phyloP scores from a whole-genome alignment of 2,113 vertebrate genomes.

The Perca flavescens region DNA sequence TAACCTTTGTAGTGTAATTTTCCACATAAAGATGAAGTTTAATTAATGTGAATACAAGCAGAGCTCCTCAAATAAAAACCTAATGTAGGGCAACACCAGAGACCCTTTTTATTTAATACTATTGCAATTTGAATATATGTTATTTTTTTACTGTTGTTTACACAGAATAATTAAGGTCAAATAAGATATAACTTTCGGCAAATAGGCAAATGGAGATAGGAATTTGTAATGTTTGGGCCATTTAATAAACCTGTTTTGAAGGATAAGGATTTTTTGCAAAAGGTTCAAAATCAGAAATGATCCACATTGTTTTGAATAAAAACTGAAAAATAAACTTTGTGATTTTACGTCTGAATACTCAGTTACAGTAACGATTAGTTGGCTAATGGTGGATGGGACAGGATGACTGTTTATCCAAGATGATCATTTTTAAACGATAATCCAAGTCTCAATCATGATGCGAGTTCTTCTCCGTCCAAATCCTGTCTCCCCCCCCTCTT shows the following conservation, averaged over 20 bases:
- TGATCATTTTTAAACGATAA: conserved; percentile 51
- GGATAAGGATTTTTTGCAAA: not conserved
- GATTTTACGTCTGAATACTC: not conserved
- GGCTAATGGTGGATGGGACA: not conserved
- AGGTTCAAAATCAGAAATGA: not conserved
- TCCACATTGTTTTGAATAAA: not conserved
- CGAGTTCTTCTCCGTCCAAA: conserved; percentile 39
- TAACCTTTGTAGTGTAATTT: not conserved
- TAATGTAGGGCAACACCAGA: not conserved
- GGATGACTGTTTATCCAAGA: conserved; percentile 15
- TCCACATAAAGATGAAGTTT: not conserved
- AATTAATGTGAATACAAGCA: not conserved
- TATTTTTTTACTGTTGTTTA: not conserved
- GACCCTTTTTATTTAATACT: not conserved
- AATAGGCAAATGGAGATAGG: too few species aligned
- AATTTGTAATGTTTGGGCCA: too few species aligned
- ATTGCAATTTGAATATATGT: not conserved
- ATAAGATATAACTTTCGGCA: not conserved
- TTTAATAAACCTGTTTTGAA: not conserved
- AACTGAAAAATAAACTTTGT: not conserved
- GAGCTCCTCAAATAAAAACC: not conserved
- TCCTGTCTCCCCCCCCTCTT: conserved; percentile 4
- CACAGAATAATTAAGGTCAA: not conserved
- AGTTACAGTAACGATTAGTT: not conserved
- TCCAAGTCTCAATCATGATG: conserved; percentile 46